phyloP scores from a whole-genome alignment of 2,113 vertebrate genomes.

The Daboia siamensis region DNA sequence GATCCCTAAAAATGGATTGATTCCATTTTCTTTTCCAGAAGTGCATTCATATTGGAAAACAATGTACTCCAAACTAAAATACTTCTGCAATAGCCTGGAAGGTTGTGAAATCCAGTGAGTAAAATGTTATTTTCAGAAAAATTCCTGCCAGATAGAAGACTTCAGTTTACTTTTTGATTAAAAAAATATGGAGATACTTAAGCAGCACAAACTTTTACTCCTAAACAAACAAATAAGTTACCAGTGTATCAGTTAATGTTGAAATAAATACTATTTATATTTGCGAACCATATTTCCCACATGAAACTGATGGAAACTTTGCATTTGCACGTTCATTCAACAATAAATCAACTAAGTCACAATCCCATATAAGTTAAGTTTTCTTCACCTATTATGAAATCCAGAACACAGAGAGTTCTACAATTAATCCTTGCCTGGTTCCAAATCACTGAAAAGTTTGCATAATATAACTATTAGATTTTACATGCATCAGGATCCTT shows the following conservation, averaged over 20 bases:
- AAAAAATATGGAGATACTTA: constrained; percentile 24
- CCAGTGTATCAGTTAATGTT: background rate
- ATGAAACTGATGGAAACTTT: background rate
- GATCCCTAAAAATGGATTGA: constrained; percentile 60
- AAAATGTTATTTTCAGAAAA: background rate
- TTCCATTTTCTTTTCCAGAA: constrained; percentile 63
- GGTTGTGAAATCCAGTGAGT: background rate
- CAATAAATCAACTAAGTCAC: background rate
- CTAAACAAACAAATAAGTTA: background rate
- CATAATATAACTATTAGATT: background rate
- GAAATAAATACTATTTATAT: background rate
- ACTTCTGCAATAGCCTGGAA: constrained; percentile 38
- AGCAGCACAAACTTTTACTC: background rate
- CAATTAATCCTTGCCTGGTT: background rate
- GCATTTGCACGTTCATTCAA: background rate
- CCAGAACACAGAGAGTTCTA: background rate
- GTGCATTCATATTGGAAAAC: constrained; percentile 65
- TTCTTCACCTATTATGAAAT: background rate
- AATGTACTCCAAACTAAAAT: constrained; percentile 64
- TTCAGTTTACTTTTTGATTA: background rate
- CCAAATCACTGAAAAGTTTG: background rate
- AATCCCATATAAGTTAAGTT: background rate
- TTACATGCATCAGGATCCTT: background rate
- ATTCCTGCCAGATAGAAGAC: background rate
- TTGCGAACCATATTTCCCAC: background rate